Percentiles rank a stretch among this genome's conserved stretches.
These are phyloP conservation scores for Rotaria sp. DNA, from an alignment of 2,888 invertebrate species.

Conservation along the genomic window DNA sequence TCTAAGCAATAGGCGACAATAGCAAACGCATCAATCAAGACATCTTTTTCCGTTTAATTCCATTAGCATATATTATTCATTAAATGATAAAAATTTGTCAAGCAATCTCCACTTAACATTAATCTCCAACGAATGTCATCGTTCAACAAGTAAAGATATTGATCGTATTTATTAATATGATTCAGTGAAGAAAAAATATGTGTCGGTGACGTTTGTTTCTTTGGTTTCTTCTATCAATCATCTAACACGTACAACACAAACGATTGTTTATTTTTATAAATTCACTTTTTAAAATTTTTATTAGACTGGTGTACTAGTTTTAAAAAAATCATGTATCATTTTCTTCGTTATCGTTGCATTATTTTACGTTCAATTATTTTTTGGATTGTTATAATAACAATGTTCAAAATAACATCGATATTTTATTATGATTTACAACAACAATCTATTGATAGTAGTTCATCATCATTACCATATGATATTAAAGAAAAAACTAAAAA, in stretches of 20 bases:
- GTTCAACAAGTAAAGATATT: neutral
- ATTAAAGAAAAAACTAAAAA: neutral
- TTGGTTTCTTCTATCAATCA: neutral
- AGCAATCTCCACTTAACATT: neutral
- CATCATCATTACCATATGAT: neutral
- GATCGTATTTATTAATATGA: neutral
- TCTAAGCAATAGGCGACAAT: neutral
- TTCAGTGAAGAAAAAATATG: neutral
- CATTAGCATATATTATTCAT: neutral
- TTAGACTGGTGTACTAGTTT: neutral
- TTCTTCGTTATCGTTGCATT: neutral
- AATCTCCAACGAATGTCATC: neutral
- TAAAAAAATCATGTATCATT: neutral
- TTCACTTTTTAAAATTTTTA: neutral
- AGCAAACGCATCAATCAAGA: neutral
- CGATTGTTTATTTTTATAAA: too few relatives aligned
- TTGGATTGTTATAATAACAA: neutral
- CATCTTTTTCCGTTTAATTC: neutral
- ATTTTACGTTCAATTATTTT: neutral
- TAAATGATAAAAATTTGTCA: neutral
- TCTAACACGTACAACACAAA: neutral
- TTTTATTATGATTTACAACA: neutral
- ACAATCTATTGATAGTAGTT: neutral
- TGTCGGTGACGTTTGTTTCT: neutral
- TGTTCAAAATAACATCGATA: neutral